Percentiles rank a stretch among this genome's conserved stretches.
Conservation (phyloP, 2,113 vertebrate species). For the Perccottus glenii region DNA sequence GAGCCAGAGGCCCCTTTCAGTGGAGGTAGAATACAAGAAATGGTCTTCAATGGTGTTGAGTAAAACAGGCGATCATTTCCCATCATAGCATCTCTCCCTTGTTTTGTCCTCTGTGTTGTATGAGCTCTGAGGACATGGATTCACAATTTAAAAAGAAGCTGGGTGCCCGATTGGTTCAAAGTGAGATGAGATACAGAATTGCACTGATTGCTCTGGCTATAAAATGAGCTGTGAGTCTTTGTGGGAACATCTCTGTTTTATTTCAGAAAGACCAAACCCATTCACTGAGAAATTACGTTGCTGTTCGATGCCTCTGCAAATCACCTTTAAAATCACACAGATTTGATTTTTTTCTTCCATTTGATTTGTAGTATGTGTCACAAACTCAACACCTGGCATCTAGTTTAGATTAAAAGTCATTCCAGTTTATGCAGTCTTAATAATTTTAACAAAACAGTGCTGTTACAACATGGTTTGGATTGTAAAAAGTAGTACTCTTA, state of each 20-base stretch:
- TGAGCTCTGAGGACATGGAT: slow-evolving; percentile 4
- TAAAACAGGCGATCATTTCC: slow-evolving; percentile 50
- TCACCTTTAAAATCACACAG: not conserved
- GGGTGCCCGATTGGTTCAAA: not conserved
- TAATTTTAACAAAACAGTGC: no score
- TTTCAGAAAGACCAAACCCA: not conserved
- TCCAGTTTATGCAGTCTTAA: not conserved
- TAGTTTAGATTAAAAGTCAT: not conserved
- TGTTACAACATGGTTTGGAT: not conserved
- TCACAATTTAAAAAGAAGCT: slow-evolving; percentile 2
- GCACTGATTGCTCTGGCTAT: not conserved
- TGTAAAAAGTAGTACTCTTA: not conserved
- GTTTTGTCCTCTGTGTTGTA: not conserved
- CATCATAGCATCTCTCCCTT: slow-evolving; percentile 17
- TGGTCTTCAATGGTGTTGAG: slow-evolving; percentile 15
- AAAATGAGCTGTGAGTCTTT: not conserved
- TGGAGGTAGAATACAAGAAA: slow-evolving; percentile 50
- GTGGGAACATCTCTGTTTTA: not conserved
- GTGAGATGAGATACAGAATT: slow-evolving; percentile 1
- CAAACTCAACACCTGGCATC: not conserved
- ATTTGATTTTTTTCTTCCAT: not conserved
- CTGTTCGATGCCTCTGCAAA: no score
- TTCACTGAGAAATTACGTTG: not conserved
- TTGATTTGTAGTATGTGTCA: not conserved
- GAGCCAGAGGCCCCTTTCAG: slow-evolving; percentile 36